Percentiles rank a stretch among this genome's conserved stretches.
Evolutionary conservation across 2,888 invertebrate genomes (phyloP).

Genomic region (Alentia gelatinosa): DNA sequence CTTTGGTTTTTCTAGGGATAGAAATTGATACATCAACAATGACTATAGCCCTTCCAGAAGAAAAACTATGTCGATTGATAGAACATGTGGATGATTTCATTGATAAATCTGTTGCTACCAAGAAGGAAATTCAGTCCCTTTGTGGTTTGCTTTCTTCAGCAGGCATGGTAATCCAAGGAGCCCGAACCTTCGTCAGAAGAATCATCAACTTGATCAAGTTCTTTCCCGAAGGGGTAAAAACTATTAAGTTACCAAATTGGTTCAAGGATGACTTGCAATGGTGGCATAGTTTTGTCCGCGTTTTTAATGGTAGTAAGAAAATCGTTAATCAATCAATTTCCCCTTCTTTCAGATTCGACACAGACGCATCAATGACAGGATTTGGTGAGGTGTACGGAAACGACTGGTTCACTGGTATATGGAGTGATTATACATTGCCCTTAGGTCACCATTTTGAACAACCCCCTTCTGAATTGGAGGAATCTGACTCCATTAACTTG

Average conservation of each 20-base stretch:
- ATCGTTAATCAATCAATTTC: not conserved
- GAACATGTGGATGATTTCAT: not conserved
- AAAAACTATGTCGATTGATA: not conserved
- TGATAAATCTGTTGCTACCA: not conserved
- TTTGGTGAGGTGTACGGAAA: too few species aligned
- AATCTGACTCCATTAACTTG: too few species aligned
- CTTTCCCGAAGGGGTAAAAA: not conserved
- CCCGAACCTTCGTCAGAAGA: not conserved
- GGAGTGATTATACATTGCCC: too few species aligned
- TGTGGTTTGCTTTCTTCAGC: not conserved
- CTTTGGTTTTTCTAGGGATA: not conserved
- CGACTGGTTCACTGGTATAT: too few species aligned
- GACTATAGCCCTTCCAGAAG: not conserved
- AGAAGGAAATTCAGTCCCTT: too few species aligned
- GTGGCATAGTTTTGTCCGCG: not conserved
- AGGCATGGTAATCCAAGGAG: not conserved
- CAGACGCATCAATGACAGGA: not conserved
- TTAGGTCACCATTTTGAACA: too few species aligned
- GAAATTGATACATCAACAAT: not conserved
- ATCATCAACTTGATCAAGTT: not conserved
- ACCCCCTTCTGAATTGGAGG: too few species aligned
- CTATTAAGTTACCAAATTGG: not conserved
- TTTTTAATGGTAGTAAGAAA: not conserved
- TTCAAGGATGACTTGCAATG: not conserved
- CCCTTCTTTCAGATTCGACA: not conserved